Evolutionary conservation across 2,797 vertebrate species (phyloP).

Genomic region (Simalia tracyae): DNA sequence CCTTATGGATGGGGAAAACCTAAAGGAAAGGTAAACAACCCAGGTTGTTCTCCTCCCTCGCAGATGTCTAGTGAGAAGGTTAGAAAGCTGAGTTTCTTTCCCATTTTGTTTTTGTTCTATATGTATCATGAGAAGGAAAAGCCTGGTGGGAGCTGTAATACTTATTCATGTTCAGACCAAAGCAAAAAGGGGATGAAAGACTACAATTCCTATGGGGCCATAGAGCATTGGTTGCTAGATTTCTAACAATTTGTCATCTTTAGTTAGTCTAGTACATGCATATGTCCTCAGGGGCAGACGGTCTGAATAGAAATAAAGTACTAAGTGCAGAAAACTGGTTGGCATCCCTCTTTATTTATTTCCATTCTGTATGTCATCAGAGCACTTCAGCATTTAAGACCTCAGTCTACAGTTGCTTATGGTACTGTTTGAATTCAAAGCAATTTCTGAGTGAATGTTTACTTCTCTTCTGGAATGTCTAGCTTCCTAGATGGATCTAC

Average conservation of each 20-base stretch:
- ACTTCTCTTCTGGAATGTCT: background rate
- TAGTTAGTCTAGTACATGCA: background rate
- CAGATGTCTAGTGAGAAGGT: background rate
- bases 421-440: background rate
- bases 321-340: background rate
- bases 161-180: constrained; percentile 2
- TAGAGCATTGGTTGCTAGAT: constrained; percentile 2
- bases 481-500: constrained; percentile 2
- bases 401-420: background rate
- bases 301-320: background rate
- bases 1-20: background rate
- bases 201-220: background rate
- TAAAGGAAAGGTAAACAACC: background rate
- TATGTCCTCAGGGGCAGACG: background rate
- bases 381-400: background rate
- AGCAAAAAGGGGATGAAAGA: constrained; percentile 6
- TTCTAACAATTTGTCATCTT: constrained; percentile 10
- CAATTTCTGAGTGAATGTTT: background rate
- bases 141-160: background rate
- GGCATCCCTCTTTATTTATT: background rate
- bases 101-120: background rate
- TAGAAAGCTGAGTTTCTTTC: background rate
- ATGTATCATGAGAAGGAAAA: background rate
- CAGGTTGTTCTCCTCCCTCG: background rate
- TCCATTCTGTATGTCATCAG: background rate